Base-by-base conservation (phyloP, 2,113 vertebrate genomes). In the Acrocephalus kingi region DNA sequence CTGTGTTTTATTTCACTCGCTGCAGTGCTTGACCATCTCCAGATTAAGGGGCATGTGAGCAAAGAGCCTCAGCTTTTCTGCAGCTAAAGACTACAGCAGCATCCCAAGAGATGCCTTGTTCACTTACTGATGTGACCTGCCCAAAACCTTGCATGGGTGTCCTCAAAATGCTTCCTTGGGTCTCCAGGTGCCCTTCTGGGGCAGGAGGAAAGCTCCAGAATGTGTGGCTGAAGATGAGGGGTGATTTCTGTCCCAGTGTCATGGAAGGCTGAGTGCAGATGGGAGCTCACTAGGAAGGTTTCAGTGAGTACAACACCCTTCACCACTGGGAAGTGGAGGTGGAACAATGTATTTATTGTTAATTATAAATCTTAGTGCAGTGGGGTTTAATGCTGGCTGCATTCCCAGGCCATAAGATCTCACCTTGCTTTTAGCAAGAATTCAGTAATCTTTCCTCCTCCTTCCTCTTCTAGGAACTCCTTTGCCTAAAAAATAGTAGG, bases 1-100 rank as follows among this genome's bases (percentile, higher is more conserved):
- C 68, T 56, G 24, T 55, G 24, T 48, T 93, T 78, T 56, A 66
- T 46, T 81, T 87, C 3, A 0, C 39, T 73, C 61, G 52, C 48
- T 90, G 68, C 56, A 71, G 18, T 48, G 22, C 27, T 74, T 67
- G 64, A 28, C 46, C 31, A 8, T 35, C 28, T 71, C 37, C 46
- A 54, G 37, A 21, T 30, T 28, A 75, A 1, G 2, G 49, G 45
- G 17, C 33, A 39, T 2, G 3, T 0, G 0, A 74, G 64, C 15
- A 54, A 81, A 87, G 31, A 54, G 17, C 16, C 0, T 0, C 18
- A 45, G 58, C 61, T 59, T 25, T 79, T 56, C 27, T 11, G 4
- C 43, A 90, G 67, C 62, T 37, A 49, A 75, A 85, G 56, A 31
- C 16, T 33, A 43, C 33, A 82, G 39, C 78, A 87, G 71, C 61